Evolutionary conservation across 30 jellyfish, hydroid and myxozoan genomes (phyloP).

Genomic region (Clytia hemisphaerica): DNA sequence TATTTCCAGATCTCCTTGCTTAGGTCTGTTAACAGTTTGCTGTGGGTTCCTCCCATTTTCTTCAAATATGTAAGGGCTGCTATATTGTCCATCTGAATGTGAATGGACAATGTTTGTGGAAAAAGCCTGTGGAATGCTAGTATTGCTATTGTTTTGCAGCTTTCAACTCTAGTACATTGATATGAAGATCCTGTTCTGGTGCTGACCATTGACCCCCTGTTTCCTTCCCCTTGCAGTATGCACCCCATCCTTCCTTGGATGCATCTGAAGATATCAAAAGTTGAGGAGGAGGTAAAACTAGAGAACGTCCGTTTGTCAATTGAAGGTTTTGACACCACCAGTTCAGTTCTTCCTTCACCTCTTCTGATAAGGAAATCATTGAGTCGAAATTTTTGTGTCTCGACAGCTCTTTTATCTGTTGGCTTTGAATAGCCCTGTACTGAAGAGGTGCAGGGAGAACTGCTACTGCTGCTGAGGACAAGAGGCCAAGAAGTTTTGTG

Average conservation of each 20-base stretch:
- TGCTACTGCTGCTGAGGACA: background rate
- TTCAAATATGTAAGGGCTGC: background rate
- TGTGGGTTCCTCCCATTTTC: slow-evolving; percentile 1
- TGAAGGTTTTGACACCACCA: background rate
- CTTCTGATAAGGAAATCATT: background rate
- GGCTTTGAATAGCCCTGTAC: background rate
- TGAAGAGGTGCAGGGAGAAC: background rate
- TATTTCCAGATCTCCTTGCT: slow-evolving; percentile 20
- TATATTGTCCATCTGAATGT: background rate
- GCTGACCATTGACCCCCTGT: background rate
- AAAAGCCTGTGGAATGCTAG: background rate
- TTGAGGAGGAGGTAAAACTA: slow-evolving; percentile 5
- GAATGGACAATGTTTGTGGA: background rate
- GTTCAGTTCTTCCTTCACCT: background rate
- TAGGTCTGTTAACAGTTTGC: background rate
- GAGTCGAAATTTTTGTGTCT: background rate
- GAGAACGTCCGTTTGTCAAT: background rate
- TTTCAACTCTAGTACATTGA: background rate
- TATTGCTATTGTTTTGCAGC: background rate
- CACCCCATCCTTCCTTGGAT: slow-evolving; percentile 11
- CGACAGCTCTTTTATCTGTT: background rate
- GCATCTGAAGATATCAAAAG: background rate
- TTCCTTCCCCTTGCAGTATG: slow-evolving; percentile 3
- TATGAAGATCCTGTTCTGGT: background rate
- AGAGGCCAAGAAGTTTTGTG: background rate